phyloP scores from a whole-genome alignment of 1,140 invertebrate genomes.

The Apis laboriosa region DNA sequence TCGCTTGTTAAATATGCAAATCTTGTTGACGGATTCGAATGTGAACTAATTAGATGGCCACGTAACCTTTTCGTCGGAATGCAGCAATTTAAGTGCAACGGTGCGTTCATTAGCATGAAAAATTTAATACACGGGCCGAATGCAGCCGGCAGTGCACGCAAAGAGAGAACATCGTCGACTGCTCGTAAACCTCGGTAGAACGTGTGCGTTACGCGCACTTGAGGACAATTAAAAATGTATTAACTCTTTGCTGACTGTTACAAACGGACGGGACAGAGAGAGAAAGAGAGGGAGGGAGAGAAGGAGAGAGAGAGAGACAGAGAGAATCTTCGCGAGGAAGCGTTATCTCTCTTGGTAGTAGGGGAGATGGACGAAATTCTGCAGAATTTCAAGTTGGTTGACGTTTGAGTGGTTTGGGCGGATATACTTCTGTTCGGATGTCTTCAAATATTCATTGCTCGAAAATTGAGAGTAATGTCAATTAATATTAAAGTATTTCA shows the following conservation, averaged over 20 bases:
- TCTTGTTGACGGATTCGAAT: slow-evolving; percentile 35
- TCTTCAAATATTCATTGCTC: no score
- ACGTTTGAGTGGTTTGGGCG: not conserved
- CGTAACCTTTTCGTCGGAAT: slow-evolving; percentile 17
- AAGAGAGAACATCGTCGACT: not conserved
- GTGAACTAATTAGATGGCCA: slow-evolving; percentile 24
- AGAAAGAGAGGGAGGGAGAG: not conserved
- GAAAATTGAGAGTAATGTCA: no score
- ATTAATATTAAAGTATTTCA: no score
- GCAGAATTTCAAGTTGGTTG: not conserved
- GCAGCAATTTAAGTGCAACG: slow-evolving; percentile 20
- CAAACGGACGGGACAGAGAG: not conserved
- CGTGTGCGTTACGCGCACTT: not conserved
- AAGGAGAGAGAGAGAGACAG: no score
- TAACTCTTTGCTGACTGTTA: not conserved
- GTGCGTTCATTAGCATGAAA: slow-evolving; percentile 26
- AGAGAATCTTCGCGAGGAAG: not conserved
- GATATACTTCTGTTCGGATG: not conserved
- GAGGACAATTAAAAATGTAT: slow-evolving; percentile 42
- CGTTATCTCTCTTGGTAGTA: not conserved
- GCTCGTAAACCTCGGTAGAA: slow-evolving; percentile 9
- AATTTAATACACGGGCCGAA: slow-evolving; percentile 1
- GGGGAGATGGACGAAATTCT: not conserved
- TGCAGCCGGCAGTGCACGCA: slow-evolving; percentile 4
- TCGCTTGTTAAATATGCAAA: slow-evolving; percentile 15